phyloP scores from a whole-genome alignment of 2,797 vertebrate species.

The Atherinosoma microstoma region DNA sequence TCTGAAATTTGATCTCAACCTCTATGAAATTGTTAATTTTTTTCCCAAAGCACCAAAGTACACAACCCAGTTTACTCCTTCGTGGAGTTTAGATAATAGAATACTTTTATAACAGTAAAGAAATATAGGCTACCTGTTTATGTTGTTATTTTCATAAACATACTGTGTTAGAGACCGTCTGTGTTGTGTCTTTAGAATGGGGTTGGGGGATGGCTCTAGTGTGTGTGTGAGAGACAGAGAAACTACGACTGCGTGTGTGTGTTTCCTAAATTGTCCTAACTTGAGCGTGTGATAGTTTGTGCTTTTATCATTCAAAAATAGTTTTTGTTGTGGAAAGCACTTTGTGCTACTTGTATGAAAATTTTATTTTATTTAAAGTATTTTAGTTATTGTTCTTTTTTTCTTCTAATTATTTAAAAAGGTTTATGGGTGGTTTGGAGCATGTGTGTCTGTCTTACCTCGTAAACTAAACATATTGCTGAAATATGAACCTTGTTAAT shows the following conservation, averaged over 20 bases:
- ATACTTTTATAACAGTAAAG: conserved; percentile 42
- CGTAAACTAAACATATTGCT: conserved; percentile 63
- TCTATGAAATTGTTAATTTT: conserved; percentile 24
- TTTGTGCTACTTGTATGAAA: too few species aligned
- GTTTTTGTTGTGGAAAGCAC: too few species aligned
- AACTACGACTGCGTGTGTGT: too few species aligned
- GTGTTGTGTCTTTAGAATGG: too few species aligned
- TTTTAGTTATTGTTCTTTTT: conserved; percentile 33
- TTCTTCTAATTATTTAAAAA: conserved; percentile 23
- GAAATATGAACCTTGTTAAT: conserved; percentile 66
- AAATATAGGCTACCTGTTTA: too few species aligned
- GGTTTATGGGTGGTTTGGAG: conserved; percentile 41
- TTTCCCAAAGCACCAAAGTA: conserved; percentile 22
- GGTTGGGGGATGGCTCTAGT: too few species aligned
- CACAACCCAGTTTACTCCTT: conserved; percentile 13
- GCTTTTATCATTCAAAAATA: too few species aligned
- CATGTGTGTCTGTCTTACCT: conserved; percentile 42
- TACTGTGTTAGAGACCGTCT: too few species aligned
- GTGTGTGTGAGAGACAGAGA: too few species aligned
- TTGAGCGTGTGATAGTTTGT: too few species aligned
- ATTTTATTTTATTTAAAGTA: conserved; percentile 6
- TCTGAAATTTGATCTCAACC: conserved; percentile 37
- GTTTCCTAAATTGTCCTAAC: too few species aligned
- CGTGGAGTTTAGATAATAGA: conserved; percentile 44
- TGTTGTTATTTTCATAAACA: too few species aligned